These are phyloP conservation scores for Opisthograptis luteolata DNA, from an alignment of 2,888 invertebrate species.

Conservation along the genomic window DNA sequence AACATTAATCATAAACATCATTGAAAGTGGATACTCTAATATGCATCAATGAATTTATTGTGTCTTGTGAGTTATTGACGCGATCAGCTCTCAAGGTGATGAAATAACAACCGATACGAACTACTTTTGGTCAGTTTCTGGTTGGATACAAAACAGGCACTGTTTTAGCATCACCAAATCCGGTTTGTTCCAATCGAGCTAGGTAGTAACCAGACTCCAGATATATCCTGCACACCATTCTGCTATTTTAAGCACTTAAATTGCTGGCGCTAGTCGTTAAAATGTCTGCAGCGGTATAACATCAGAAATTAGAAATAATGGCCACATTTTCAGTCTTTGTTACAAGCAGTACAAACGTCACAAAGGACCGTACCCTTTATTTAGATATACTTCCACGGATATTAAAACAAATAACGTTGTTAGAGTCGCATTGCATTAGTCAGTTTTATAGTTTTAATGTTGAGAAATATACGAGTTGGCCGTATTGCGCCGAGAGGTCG, in stretches of 20 bases:
- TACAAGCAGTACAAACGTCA: conserved; percentile 2
- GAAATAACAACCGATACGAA: conserved; percentile 21
- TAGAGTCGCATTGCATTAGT: conserved; percentile 13
- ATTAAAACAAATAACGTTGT: conserved; percentile 22
- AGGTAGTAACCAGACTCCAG: conserved; percentile 15
- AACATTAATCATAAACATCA: conserved; percentile 38
- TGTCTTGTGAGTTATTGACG: conserved; percentile 40
- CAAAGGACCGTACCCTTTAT: conserved; percentile 18
- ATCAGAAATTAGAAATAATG: conserved; percentile 16
- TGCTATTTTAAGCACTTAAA: conserved; percentile 10
- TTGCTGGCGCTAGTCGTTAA: conserved; percentile 8
- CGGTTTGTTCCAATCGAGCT: conserved; percentile 31
- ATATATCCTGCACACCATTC: conserved; percentile 15
- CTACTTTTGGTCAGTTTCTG: conserved; percentile 27
- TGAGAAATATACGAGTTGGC: conserved; percentile 10
- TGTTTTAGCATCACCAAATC: conserved; percentile 37
- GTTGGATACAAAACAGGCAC: conserved; percentile 27
- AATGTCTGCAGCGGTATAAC: conserved; percentile 2
- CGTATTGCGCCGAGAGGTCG: conserved; percentile 20
- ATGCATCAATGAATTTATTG: conserved; percentile 51
- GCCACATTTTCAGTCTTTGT: conserved; percentile 13
- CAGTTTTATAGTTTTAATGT: conserved; percentile 20
- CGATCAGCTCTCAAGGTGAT: conserved; percentile 32
- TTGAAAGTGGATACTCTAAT: conserved; percentile 47
- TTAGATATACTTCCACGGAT: conserved; percentile 8